Percentiles rank a stretch among this genome's conserved stretches.
Evolutionary conservation across 2,797 vertebrate genomes (phyloP).

Genomic region (Molothrus ater): DNA sequence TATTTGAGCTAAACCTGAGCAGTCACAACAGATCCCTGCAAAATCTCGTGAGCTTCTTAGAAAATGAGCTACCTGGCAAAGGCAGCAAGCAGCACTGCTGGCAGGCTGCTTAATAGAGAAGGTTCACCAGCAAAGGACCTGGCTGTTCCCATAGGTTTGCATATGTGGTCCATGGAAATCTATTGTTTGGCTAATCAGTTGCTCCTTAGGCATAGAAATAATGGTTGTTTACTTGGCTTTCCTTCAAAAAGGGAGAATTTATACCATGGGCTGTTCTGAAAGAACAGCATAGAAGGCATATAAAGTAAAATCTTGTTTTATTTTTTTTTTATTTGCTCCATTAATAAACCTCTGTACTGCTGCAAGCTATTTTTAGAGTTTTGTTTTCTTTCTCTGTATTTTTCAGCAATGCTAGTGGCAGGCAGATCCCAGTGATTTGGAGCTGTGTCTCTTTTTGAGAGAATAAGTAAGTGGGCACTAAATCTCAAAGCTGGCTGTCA

Average conservation of each 20-base stretch:
- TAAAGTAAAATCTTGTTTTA: background rate
- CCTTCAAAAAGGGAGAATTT: background rate
- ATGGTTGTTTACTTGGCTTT: background rate
- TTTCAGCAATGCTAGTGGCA: background rate
- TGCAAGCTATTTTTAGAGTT: background rate
- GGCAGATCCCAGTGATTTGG: constrained; percentile 31
- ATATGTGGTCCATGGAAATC: background rate
- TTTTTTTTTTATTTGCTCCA: background rate
- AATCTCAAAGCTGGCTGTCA: constrained; percentile 11
- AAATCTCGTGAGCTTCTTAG: background rate
- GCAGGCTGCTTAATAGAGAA: background rate
- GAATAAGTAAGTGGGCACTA: background rate
- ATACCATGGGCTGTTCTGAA: background rate
- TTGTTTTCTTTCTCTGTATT: background rate
- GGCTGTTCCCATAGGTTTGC: background rate
- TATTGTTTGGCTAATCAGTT: background rate
- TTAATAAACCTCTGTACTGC: background rate
- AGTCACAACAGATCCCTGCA: background rate
- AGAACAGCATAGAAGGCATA: background rate
- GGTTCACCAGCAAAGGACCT: background rate
- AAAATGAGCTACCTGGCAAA: background rate
- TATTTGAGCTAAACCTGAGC: background rate
- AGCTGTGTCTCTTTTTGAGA: background rate
- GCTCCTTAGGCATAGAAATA: background rate
- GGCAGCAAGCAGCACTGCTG: background rate